Evolutionary conservation across 2,888 invertebrate species (phyloP).

Genomic region (Vannuccia rotundouncinata): DNA sequence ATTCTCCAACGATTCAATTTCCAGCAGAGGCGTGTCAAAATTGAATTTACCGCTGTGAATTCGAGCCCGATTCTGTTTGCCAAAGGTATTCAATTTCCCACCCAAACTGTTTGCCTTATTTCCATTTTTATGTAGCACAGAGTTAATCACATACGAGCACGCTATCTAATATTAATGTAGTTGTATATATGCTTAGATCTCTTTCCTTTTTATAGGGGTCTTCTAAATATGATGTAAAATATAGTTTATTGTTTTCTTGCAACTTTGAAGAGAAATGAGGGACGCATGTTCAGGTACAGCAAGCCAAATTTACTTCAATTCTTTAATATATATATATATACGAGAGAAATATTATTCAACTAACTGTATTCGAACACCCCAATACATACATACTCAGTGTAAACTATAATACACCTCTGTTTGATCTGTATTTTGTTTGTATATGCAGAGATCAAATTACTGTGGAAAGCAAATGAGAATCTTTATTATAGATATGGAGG

Average conservation of each 20-base stretch:
- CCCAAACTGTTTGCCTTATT: background rate
- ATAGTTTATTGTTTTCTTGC: no score
- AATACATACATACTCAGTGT: background rate
- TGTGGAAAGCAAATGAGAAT: background rate
- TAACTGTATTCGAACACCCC: no score
- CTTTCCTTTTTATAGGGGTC: no score
- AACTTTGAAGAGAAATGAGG: no score
- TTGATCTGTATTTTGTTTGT: background rate
- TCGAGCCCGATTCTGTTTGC: conserved; percentile 7
- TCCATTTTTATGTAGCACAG: background rate
- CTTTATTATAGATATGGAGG: no score
- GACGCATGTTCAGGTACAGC: no score
- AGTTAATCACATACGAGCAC: conserved; percentile 10
- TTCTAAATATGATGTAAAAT: no score
- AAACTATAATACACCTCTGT: background rate
- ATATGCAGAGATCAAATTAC: conserved; percentile 3
- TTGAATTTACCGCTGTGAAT: conserved; percentile 1
- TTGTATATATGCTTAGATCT: no score
- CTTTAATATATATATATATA: background rate
- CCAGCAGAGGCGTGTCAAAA: conserved; percentile 2
- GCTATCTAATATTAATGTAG: no score
- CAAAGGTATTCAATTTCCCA: conserved; percentile 10
- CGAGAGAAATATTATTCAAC: no score
- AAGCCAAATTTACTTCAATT: background rate
- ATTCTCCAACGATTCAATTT: conserved; percentile 6